phyloP scores from a whole-genome alignment of 2,797 vertebrate genomes.

The Todus mexicanus region DNA sequence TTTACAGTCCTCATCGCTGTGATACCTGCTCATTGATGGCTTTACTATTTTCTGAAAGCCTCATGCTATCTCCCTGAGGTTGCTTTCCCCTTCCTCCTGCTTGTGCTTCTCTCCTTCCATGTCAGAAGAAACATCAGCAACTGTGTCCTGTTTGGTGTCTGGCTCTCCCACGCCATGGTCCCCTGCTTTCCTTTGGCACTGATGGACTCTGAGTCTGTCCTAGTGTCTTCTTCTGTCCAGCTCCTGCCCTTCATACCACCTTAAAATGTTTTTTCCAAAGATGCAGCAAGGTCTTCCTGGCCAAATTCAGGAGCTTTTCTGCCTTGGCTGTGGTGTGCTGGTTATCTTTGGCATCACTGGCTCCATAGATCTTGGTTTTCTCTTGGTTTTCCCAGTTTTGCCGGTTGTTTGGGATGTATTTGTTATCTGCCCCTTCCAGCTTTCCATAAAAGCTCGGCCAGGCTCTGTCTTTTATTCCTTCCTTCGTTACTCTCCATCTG shows the following conservation, averaged over 20 bases:
- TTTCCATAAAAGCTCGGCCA: background rate
- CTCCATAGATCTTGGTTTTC: background rate
- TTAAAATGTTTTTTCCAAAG: background rate
- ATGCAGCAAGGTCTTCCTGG: background rate
- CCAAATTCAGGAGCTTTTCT: background rate
- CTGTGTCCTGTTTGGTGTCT: background rate
- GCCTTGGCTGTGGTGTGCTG: background rate
- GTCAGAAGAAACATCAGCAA: background rate
- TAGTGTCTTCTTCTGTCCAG: background rate
- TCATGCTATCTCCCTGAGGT: accelerated
- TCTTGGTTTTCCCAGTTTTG: background rate
- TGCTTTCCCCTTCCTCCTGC: background rate
- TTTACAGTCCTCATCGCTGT: background rate
- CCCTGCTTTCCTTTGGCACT: background rate
- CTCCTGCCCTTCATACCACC: background rate
- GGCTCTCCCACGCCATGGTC: background rate
- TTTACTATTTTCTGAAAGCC: background rate
- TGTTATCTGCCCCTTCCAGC: background rate
- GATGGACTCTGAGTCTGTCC: background rate
- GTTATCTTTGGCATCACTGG: background rate
- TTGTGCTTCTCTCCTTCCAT: background rate
- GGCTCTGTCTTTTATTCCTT: background rate
- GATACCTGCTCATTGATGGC: background rate
- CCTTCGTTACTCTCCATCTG: background rate
- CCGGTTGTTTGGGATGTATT: background rate